Base-by-base conservation (phyloP, 2,113 vertebrate species). In the Butorides virescens region DNA sequence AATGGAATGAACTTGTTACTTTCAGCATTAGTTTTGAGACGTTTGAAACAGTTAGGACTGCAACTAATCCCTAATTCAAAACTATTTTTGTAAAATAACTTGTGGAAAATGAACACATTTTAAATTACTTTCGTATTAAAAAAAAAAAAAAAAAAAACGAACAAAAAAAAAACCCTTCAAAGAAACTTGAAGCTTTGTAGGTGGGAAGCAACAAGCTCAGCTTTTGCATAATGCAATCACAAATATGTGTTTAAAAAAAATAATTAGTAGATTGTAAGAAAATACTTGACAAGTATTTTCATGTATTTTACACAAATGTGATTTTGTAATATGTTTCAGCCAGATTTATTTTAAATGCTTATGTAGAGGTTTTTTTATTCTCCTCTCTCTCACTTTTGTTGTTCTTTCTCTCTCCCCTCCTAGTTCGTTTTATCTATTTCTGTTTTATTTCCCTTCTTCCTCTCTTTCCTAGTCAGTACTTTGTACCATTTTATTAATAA, bases 221-320 rank as follows among this genome's bases (percentile, higher is more conserved):
- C 97, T 98, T 99, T 99, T 99, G 98, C 99, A 98, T 99, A 98
- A 99, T 98, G 98, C 98, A 99, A 99, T 99, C 98, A 98, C 98
- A 98, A 98, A 97, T 98, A 98, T 97, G 97, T 99, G 98, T 98
- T 95, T 29, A 93, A 86, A 72, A 91, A 91, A 94, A 95, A 97
- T 96, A 98, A 98, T 98, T 98, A 99, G 98, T 98, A 98, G 98
- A 98, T 97, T 98, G 98, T 98, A 97, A 98, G 98, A 98, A 98
- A 98, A 98, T 99, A 98, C 98, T 99, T 99, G 98, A 98, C 98
- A 98, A 98, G 98, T 97, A 98, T 98, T 99, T 98, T 98, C 98
- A 32, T 99, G 98, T 99, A 98, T 98, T 99, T 99, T 98, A 99
- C 98, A 98, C 98, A 99, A 98, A 99, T 99, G 99, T 99, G 99